Percentiles rank a stretch among this genome's conserved stretches.
These are phyloP conservation scores for Cryptops parisi DNA, from an alignment of 2,888 invertebrate species.

Conservation along the genomic window DNA sequence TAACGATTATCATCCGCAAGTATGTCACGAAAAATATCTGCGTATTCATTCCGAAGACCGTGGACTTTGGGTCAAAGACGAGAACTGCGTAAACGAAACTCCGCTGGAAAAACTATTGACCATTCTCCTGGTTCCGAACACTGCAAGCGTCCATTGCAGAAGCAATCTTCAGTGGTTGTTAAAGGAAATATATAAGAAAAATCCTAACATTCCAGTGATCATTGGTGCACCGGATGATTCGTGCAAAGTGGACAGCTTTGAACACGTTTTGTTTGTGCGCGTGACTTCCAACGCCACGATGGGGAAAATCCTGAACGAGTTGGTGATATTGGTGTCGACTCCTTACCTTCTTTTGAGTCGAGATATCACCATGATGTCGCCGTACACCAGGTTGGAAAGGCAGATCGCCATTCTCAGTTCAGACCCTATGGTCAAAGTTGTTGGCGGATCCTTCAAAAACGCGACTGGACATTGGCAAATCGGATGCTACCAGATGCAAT, in stretches of 20 bases:
- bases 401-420: constrained; percentile 24
- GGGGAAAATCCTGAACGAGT: constrained; percentile 22
- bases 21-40: too few relatives aligned
- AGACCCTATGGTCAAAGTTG: constrained; percentile 12
- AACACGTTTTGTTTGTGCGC: not conserved
- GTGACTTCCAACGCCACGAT: constrained; percentile 1
- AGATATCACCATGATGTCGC: constrained; percentile 22
- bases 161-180: not conserved
- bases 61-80: not conserved
- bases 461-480: constrained; percentile 24
- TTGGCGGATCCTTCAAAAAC: not conserved
- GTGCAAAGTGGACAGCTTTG: not conserved
- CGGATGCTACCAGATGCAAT: constrained; percentile 24
- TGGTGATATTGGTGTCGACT: constrained; percentile 21
- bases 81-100: not conserved
- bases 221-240: not conserved
- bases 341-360: constrained; percentile 24
- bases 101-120: not conserved
- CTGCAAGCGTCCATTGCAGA: not conserved
- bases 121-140: not conserved
- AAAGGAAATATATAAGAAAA: not conserved
- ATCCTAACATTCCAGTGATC: not conserved
- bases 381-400: constrained; percentile 24
- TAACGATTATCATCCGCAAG: too few relatives aligned
- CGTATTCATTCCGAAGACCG: too few relatives aligned